Evolutionary conservation across 2,113 vertebrate genomes (phyloP), one percentile per base, ranked within the genome.

Genomic region (Zingel zingel): DNA sequence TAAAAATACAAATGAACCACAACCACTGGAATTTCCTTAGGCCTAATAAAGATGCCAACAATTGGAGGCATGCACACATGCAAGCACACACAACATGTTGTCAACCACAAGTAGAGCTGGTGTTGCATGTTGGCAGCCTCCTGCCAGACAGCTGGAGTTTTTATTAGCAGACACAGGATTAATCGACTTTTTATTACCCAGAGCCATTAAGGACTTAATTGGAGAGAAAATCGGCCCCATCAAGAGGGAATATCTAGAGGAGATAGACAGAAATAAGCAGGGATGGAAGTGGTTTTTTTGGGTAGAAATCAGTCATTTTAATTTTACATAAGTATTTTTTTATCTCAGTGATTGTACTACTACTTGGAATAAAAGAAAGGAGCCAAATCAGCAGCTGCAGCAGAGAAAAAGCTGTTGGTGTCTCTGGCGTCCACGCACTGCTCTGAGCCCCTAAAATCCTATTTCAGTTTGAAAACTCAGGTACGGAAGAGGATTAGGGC

Each of bases 141-240:
- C 73, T 51, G 73, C 67, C 79, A 89, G 80, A 91, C 92, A 93
- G 84, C 90, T 84, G 93, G 77, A 74, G 36, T 86, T 92, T 43
- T 92, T 92, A 93, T 91, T 86, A 88, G 65, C 86, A 92, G 88
- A 84, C 77, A 92, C 81, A 58, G 70, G 73, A 91, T 88, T 92
- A 89, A 94, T 91, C 83, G 90, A 92, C 74, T 91, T 84, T 89
- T 94, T 93, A 91, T 91, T 82, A 92, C 86, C 82, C 71, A 62
- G 56, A 91, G 85, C 90, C 91, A 91, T 94, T 90, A 91, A 86
- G 72, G 70, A 54, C 76, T 87, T 92, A 94, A 94, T 91, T 93
- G 82, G 79, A 92, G 82, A 81, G 79, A 88, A 94, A 93, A 93
- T 90, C 66, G 65, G 23, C 72, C 68, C 83, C 25, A 57, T 65